These are phyloP conservation scores for Synergus umbraculus DNA, from an alignment of 2,888 invertebrate species.

Conservation along the genomic window DNA sequence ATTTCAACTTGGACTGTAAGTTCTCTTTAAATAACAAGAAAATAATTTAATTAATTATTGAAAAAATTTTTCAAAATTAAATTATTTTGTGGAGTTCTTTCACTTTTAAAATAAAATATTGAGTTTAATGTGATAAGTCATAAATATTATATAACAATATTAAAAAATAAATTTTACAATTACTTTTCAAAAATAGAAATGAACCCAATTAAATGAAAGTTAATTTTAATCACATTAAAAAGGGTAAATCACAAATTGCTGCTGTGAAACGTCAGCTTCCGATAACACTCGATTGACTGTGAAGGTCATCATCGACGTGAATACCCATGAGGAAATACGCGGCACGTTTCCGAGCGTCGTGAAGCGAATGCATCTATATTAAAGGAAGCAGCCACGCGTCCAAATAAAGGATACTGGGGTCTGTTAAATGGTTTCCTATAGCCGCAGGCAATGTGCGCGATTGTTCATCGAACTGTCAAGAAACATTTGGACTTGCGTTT, in stretches of 20 bases:
- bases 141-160: background rate
- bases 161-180: background rate
- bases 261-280: conserved; percentile 1
- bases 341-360: background rate
- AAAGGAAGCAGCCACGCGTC: conserved; percentile 7
- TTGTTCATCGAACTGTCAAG: conserved; percentile 2
- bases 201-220: background rate
- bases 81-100: too few species aligned
- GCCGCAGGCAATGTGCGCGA: conserved; percentile 7
- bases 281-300: background rate
- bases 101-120: too few species aligned
- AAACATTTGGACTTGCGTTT: conserved; percentile 7
- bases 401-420: background rate
- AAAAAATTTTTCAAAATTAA: too few species aligned
- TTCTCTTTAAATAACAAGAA: too few species aligned
- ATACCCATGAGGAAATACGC: background rate
- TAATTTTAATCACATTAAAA: background rate
- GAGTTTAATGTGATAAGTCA: too few species aligned
- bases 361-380: conserved; percentile 2
- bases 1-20: too few species aligned
- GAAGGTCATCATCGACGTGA: background rate
- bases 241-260: background rate
- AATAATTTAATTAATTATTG: too few species aligned
- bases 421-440: conserved; percentile 3
- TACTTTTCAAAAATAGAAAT: background rate